Evolutionary conservation across 2,113 vertebrate species (phyloP), one percentile per base, ranked within the genome.

Genomic region (Addax nasomaculatus): DNA sequence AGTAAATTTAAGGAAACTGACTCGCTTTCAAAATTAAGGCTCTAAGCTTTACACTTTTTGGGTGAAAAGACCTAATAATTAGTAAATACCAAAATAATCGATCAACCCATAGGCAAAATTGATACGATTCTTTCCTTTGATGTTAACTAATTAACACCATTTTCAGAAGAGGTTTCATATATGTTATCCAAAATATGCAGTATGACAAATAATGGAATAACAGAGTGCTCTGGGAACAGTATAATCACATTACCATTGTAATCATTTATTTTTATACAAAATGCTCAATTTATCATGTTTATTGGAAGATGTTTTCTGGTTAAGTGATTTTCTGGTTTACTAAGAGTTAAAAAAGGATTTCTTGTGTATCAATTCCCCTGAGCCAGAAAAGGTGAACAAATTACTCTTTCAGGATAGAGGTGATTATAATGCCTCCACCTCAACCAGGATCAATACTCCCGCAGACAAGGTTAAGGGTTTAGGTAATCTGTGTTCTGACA

Each of bases 321-420:
- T 90, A 92, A 92, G 7, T 60, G 67, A 86, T 80, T 85, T 85
- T 86, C 70, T 79, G 25, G 17, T 89, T 92, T 92, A 96, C 64
- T 64, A 94, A 70, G 39, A 95, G n/a, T 80, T 51, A 81, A 93
- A 92, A 76, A 91, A 73, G 7, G 25, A 51, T 60, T 96, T 81
- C 21, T 93, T 79, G 11, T 33, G 0, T 43, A 94, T 47, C 39
- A 62, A 89, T 94, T 53, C 19, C 30, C n/a, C 73, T 80, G 45
- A 81, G 53, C 39, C 94, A 92, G 85, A 90, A 85, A 84, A 30
- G 55, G 27, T 70, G 27, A 96, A 64, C 51, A 76, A 57, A 92
- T n/a, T 51, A 39, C 78, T 49, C 36, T 76, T 79, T 43, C 62
- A 87, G 45, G 16, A 53, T 1, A 80, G 47, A 83, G 14, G 70